Conservation (phyloP, 2,797 vertebrate species). For the Alectoris magna region DNA sequence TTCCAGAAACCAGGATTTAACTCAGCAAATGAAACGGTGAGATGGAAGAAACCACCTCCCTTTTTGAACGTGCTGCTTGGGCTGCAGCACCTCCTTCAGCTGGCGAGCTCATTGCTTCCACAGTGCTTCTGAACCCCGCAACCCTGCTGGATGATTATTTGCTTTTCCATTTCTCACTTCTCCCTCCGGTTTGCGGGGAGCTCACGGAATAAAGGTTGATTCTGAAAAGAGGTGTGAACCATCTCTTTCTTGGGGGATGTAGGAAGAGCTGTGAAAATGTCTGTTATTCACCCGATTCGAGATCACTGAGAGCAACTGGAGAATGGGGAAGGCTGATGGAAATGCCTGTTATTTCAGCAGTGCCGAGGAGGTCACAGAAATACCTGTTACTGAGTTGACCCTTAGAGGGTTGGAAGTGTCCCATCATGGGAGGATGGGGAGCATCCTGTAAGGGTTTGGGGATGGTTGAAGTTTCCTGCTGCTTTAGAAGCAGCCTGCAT, state of each 20-base stretch:
- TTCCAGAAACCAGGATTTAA: background rate
- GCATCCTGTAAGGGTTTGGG: background rate
- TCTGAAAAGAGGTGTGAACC: background rate
- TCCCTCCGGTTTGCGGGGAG: background rate
- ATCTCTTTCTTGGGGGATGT: background rate
- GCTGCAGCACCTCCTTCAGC: background rate
- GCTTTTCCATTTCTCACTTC: background rate
- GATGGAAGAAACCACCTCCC: background rate
- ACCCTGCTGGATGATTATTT: background rate
- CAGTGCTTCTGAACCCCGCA: background rate
- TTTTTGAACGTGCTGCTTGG: background rate
- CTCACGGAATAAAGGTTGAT: background rate
- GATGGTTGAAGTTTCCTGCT: background rate
- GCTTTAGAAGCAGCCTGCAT: background rate
- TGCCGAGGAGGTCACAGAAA: background rate
- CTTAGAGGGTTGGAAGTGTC: background rate
- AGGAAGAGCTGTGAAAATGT: background rate
- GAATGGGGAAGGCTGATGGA: background rate
- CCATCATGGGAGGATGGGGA: rapidly evolving
- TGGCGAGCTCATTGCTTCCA: background rate
- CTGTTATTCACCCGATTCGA: background rate
- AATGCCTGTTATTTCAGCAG: background rate
- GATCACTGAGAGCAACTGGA: background rate
- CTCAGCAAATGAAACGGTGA: background rate
- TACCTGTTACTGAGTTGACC: background rate